Evolutionary conservation across 2,113 vertebrate genomes (phyloP).

Genomic region (Varanus komodoensis): DNA sequence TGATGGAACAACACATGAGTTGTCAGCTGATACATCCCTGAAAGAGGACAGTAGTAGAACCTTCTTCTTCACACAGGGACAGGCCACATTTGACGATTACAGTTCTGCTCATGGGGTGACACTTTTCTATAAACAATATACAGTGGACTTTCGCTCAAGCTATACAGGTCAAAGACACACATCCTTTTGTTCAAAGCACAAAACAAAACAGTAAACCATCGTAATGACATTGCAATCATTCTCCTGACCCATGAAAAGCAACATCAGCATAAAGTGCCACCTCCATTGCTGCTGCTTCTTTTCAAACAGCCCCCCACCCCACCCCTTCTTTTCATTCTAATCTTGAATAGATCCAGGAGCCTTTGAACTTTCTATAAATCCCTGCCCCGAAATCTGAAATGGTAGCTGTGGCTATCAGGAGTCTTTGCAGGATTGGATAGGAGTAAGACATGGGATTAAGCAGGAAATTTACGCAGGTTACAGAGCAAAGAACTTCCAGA

Average conservation of each 20-base stretch:
- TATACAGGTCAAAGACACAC: background rate
- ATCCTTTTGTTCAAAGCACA: background rate
- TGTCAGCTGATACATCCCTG: background rate
- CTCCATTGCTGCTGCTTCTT: background rate
- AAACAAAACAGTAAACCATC: background rate
- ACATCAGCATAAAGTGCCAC: background rate
- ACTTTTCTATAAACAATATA: background rate
- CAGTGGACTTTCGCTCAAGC: background rate
- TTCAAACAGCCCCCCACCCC: background rate
- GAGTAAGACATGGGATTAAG: background rate
- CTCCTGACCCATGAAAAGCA: background rate
- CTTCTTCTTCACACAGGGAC: background rate
- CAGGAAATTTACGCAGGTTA: background rate
- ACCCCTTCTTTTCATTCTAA: background rate
- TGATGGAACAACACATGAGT: background rate
- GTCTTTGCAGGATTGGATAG: background rate
- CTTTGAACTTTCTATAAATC: background rate
- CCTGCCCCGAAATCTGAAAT: background rate
- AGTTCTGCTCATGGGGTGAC: background rate
- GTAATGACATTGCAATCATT: background rate
- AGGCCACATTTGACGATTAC: background rate
- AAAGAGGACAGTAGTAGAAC: background rate
- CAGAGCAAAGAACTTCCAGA: background rate
- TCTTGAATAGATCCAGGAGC: background rate
- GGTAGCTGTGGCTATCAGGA: background rate